A percentile compares a stretch with the other conserved stretches of the same genome.
phyloP scores from a whole-genome alignment of 2,888 invertebrate genomes.

The Habrosyne pyritoides region DNA sequence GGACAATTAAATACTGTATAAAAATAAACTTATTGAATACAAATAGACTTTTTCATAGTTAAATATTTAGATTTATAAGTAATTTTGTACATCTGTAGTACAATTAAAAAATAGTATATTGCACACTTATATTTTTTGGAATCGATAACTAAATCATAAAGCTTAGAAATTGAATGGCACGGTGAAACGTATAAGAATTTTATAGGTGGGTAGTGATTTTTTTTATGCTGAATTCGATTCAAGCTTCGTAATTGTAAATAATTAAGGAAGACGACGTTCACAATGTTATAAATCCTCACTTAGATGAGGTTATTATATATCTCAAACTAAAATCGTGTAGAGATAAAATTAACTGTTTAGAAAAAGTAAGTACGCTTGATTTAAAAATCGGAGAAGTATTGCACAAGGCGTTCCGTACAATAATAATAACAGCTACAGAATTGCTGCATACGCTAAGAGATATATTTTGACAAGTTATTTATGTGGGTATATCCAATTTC shows the following conservation, averaged over 20 bases:
- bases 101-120: slow-evolving; percentile 28
- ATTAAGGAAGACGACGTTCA: slow-evolving; percentile 60
- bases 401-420: too few species aligned
- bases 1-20: slow-evolving; percentile 8
- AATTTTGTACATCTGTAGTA: slow-evolving; percentile 9
- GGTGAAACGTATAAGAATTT: slow-evolving; percentile 41
- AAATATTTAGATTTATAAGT: background rate
- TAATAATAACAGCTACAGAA: too few species aligned
- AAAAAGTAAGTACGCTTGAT: too few species aligned
- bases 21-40: slow-evolving; percentile 8
- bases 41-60: slow-evolving; percentile 3
- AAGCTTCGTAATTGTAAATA: slow-evolving; percentile 38
- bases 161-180: slow-evolving; percentile 56
- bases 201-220: slow-evolving; percentile 59
- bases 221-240: slow-evolving; percentile 34
- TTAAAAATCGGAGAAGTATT: too few species aligned
- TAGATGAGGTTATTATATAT: background rate
- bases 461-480: too few species aligned
- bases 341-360: background rate
- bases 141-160: slow-evolving; percentile 10
- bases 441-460: too few species aligned
- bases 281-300: slow-evolving; percentile 9
- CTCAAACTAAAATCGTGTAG: background rate
- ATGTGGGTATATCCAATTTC: too few species aligned
- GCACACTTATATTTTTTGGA: slow-evolving; percentile 27